Base-by-base conservation (phyloP, 2,113 vertebrate genomes). In the Zosterops pallidus region DNA sequence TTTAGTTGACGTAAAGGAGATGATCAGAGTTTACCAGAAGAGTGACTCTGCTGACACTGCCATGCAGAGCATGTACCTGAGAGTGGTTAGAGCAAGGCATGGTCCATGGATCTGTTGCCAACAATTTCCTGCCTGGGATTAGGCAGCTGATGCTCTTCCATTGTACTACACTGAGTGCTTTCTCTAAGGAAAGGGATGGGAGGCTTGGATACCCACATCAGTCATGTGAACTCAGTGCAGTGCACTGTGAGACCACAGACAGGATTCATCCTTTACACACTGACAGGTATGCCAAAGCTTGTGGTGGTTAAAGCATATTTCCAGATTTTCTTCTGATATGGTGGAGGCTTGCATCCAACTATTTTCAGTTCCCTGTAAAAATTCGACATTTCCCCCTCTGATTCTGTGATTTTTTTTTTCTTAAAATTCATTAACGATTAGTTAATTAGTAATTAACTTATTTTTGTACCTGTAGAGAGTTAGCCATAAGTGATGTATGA, bases 1-100 rank as follows among this genome's bases (percentile, higher is more conserved):
- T 60, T n/a, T 23, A 49, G 19, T 52, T 67, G 31, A n/a, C 0
- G 0, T 50, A 1, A 0, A 11, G 26, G 26, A 62, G 11, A 14
- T 17, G 44, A 44, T 88, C 49, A 20, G 22, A 77, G 55, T 57
- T 83, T 22, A 16, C 20, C 22, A 41, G 21, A 9, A 79, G 16
- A 65, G 25, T 19, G 19, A 3, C 10, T 67, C n/a, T 90, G 44
- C 35, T 47, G 39, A 8, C 47, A 17, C 8, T 13, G 24, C 31
- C 24, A 64, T 39, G 39, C 14, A 60, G n/a, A 37, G 1, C 2
- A 8, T 1, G 3, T 8, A 10, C 49, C 37, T 56, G n/a, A n/a
- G 49, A 37, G 26, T 13, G 31, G 17, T 21, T 56, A 69, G 41
- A 74, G 21, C 33, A 46, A 44, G 46, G 6, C 8, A 3, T 1